phyloP scores from a whole-genome alignment of 2,113 vertebrate species.

The Sylvicapra grimmia region DNA sequence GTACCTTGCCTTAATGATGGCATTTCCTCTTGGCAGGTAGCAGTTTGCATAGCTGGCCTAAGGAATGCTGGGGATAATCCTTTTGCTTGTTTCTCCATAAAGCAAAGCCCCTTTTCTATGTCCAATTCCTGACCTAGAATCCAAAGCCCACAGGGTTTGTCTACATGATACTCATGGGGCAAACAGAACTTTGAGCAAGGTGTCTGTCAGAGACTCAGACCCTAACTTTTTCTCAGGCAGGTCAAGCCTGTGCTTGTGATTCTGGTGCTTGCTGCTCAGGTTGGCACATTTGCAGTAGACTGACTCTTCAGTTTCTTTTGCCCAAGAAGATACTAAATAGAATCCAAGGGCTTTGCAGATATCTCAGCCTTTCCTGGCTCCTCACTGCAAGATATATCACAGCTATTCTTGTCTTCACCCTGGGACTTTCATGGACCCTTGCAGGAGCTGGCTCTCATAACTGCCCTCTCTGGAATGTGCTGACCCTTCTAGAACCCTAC shows the following conservation, averaged over 20 bases:
- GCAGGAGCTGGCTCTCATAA: neutral
- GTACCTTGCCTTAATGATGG: conserved; percentile 41
- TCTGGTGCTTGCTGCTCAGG: neutral
- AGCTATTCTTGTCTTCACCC: neutral
- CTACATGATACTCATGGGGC: neutral
- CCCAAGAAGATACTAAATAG: neutral
- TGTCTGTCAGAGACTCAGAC: neutral
- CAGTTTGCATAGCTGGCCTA: conserved; percentile 63
- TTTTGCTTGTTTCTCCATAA: conserved; percentile 47
- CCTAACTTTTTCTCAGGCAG: neutral
- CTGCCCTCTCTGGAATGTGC: neutral
- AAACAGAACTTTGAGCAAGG: neutral
- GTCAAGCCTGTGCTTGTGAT: neutral
- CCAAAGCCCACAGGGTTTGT: neutral
- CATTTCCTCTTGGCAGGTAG: conserved; percentile 71
- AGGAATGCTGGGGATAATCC: conserved; percentile 69
- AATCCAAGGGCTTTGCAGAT: neutral
- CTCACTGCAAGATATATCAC: neutral
- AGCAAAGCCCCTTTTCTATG: conserved; percentile 33
- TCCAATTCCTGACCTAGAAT: conserved; percentile 38
- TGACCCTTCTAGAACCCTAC: neutral
- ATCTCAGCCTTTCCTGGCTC: neutral
- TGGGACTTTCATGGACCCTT: neutral
- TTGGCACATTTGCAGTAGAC: neutral
- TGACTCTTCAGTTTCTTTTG: neutral